Percentiles rank a stretch among this genome's conserved stretches.
These are phyloP conservation scores for Charadrius vociferus DNA, from an alignment of 2,113 vertebrate species.

Conservation along the genomic window DNA sequence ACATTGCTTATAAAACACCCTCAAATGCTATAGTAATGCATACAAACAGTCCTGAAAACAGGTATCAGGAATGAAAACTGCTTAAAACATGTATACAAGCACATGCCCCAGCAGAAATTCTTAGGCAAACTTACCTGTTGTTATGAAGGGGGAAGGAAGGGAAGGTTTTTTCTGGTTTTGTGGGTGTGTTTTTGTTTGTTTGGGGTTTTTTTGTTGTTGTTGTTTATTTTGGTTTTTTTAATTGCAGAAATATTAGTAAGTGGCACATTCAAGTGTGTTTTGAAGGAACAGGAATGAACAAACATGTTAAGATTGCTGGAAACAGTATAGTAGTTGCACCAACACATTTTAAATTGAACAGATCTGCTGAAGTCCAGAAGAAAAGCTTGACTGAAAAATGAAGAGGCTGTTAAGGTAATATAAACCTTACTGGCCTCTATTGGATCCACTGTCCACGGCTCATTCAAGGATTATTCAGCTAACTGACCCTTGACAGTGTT, in stretches of 20 bases:
- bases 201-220: background rate
- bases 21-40: background rate
- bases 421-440: background rate
- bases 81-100: background rate
- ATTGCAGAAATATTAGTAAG: background rate
- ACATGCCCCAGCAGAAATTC: background rate
- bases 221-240: background rate
- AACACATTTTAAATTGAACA: background rate
- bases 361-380: background rate
- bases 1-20: background rate
- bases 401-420: background rate
- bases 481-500: background rate
- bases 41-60: background rate
- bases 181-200: no score
- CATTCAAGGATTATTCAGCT: background rate
- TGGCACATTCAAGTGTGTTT: background rate
- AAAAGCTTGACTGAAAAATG: background rate
- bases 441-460: background rate
- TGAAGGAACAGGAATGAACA: background rate
- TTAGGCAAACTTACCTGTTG: background rate
- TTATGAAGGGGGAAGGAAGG: background rate
- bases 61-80: background rate
- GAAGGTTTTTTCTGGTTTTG: background rate
- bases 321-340: background rate
- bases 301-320: background rate